Evolutionary conservation across 2,113 vertebrate species (phyloP), one percentile per base, ranked within the genome.

Genomic region (Notothenia coriiceps): DNA sequence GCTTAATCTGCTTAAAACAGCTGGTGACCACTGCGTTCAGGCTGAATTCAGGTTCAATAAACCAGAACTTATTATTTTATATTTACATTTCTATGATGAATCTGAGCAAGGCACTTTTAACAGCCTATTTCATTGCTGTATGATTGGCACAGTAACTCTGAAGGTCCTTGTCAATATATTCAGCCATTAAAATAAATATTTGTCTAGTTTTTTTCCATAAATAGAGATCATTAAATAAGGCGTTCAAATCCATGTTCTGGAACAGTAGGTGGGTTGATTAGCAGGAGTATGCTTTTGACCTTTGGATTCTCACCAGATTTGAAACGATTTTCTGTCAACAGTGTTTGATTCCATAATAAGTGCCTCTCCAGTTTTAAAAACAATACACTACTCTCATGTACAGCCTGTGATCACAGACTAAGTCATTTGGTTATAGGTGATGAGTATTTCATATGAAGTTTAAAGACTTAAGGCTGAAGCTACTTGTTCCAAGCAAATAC

Each of bases 281-380:
- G 61, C 35, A 43, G 82, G 1, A 75, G 71, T 14, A 29, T 80
- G 75, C 65, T 76, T 81, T 56, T 82, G 91, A 91, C 87, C 89
- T 91, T 90, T 92, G 49, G 81, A 84, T 15, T 47, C 81, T 80
- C 57, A 61, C 60, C 70, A 63, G 74, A 65, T 85, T 78, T 64
- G 13, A 81, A 90, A 84, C 79, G 82, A 85, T 88, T 89, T 92
- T 86, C 83, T 91, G 90, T 87, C 88, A 87, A 66, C 77, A 33
- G 33, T 17, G 62, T 29, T 6, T 80, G 59, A 61, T 35, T 13
- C 33, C 29, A 54, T 25, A 65, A 63, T 46, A 59, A 33, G 6
- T 51, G 3, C n/a, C 33, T 78, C 72, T 73, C 20, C 43, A 29
- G 15, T 22, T 12, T 73, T 52, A 33, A 15, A 51, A 8, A 17